Percentiles rank a stretch among this genome's conserved stretches.
These are phyloP conservation scores for Paralvinella palmiformis DNA, from an alignment of 1,140 invertebrate genomes.

Conservation along the genomic window DNA sequence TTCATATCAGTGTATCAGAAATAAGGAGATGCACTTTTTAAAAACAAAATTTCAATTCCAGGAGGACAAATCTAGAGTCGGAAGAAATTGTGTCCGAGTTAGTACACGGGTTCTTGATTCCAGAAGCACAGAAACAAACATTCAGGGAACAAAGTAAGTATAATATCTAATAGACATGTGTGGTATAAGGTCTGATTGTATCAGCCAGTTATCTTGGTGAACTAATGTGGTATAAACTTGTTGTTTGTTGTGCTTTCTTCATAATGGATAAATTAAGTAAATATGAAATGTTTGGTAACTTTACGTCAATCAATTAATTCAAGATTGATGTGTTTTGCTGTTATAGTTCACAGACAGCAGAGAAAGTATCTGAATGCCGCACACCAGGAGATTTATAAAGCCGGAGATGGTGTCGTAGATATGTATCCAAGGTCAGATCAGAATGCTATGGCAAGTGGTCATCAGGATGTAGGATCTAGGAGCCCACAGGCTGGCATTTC, in stretches of 20 bases:
- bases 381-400: constrained; percentile 44
- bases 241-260: neutral
- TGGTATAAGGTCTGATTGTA: neutral
- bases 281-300: neutral
- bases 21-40: too few species aligned
- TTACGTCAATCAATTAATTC: constrained; percentile 3
- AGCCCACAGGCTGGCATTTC: too few species aligned
- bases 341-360: constrained; percentile 38
- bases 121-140: constrained; percentile 53
- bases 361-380: constrained; percentile 42
- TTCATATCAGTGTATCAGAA: too few species aligned
- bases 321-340: neutral
- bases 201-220: neutral
- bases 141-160: constrained; percentile 43
- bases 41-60: constrained; percentile 27
- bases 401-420: constrained; percentile 6
- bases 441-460: too few species aligned
- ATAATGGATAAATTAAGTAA: neutral
- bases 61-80: constrained; percentile 50
- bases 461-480: too few species aligned
- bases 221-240: neutral
- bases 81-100: constrained; percentile 60
- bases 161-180: neutral
- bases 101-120: constrained; percentile 60
- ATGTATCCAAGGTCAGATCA: constrained; percentile 1